Evolutionary conservation across 2,113 vertebrate species (phyloP), one percentile per base, ranked within the genome.

Genomic region (Mohoua ochrocephala): DNA sequence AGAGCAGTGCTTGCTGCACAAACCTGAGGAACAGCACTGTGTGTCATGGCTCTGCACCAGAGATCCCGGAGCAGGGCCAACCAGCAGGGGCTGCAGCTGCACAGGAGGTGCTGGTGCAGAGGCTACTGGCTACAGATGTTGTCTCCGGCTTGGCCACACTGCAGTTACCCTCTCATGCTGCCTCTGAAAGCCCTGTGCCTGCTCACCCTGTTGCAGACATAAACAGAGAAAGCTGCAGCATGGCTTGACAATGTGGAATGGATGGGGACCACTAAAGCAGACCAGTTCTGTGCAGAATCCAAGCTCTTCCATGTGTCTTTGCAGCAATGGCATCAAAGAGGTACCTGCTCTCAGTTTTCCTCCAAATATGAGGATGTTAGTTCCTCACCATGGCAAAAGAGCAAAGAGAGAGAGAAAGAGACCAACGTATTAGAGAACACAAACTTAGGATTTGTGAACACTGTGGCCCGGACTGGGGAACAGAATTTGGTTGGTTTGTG

Each of bases 231-330:
- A 65, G 17, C 41, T 65, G 22, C 14, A 49, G 56, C 56, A 16
- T 37, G 35, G 24, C 17, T 53, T 59, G 47, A 11, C 30, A 26
- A 1, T 0, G 0, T 33, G 52, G 78, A 52, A 37, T 0, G 3
- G 42, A 61, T 37, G n/a, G 20, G 30, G 13, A 53, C 30, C 44
- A n/a, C 4, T 28, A 33, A 45, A 74, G 21, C 47, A 83, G 44
- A 60, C 8, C 49, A 35, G 39, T 7, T 27, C 53, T 64, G 28
- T 41, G 31, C 68, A 59, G 45, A 45, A 70, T 24, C 50, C 54
- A 65, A 3, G 10, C 26, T 49, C 37, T 53, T 35, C 35, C 31
- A 6, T 3, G 31, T 45, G 5, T 28, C 30, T 50, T 70, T 53
- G 53, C 68, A 76, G 53, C 77, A 56, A 14, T 27, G n/a, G 21